These are phyloP conservation scores for Chrysotoxum bicinctum DNA, from an alignment of 2,888 invertebrate species.

Conservation along the genomic window DNA sequence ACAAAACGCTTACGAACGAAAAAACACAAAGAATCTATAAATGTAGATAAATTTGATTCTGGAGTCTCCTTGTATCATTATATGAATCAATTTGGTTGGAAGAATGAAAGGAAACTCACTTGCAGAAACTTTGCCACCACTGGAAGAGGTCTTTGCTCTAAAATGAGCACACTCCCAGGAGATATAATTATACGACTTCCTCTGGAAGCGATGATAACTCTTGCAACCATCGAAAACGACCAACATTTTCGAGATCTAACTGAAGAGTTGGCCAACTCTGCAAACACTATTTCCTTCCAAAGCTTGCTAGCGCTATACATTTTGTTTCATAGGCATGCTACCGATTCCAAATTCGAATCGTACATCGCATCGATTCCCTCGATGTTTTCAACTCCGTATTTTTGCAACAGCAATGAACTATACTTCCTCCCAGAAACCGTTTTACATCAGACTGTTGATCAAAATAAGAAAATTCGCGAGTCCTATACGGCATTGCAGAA, in stretches of 20 bases:
- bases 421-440: constrained; percentile 84
- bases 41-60: neutral
- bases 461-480: constrained; percentile 82
- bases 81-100: constrained; percentile 82
- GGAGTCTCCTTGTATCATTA: constrained; percentile 73
- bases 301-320: constrained; percentile 89
- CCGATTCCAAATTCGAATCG: constrained; percentile 83
- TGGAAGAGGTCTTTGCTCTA: constrained; percentile 89
- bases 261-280: constrained; percentile 74
- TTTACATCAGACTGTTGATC: constrained; percentile 82
- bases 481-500: constrained; percentile 74
- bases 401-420: constrained; percentile 84
- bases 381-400: constrained; percentile 87
- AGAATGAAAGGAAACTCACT: constrained; percentile 83
- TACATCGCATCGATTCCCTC: constrained; percentile 88
- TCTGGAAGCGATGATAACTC: constrained; percentile 84
- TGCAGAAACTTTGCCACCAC: constrained; percentile 85
- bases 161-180: constrained; percentile 83
- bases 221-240: constrained; percentile 84
- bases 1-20: constrained; percentile 55
- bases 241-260: constrained; percentile 83
- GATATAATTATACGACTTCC: constrained; percentile 86
- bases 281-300: constrained; percentile 84
- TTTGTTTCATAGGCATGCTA: constrained; percentile 85
- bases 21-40: constrained; percentile 13